phyloP scores from a whole-genome alignment of 2,797 vertebrate species.

The Rhyacichthys aspro region DNA sequence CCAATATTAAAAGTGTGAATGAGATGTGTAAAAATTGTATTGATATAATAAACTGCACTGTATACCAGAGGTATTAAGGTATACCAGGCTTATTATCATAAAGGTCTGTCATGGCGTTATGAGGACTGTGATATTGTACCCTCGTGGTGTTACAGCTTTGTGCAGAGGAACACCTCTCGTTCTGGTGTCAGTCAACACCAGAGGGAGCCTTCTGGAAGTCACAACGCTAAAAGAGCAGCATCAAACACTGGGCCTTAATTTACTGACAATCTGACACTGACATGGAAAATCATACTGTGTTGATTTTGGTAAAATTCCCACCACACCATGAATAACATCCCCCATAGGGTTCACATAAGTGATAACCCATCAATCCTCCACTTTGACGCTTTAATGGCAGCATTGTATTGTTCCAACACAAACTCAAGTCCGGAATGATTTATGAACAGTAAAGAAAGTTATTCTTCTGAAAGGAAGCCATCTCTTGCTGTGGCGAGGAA shows the following conservation, averaged over 20 bases:
- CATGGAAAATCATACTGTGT: conserved; percentile 38
- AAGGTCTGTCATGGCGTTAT: too few species aligned
- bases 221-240: conserved; percentile 36
- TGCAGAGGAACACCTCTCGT: not conserved
- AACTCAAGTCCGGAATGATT: conserved; percentile 51
- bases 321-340: conserved; percentile 45
- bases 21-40: too few species aligned
- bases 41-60: too few species aligned
- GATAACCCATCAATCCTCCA: conserved; percentile 46
- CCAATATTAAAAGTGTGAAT: too few species aligned
- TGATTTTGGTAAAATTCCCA: conserved; percentile 43
- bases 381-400: conserved; percentile 41
- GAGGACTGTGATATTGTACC: too few species aligned
- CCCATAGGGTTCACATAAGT: conserved; percentile 21
- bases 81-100: too few species aligned
- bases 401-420: conserved; percentile 7
- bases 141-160: too few species aligned
- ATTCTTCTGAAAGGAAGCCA: conserved; percentile 43
- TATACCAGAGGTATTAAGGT: too few species aligned
- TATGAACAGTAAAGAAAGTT: conserved; percentile 45
- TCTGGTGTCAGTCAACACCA: conserved; percentile 49
- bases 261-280: conserved; percentile 23
- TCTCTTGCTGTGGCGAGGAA: conserved; percentile 41
- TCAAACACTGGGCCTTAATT: conserved; percentile 18
- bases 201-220: conserved; percentile 66